Conservation (phyloP, 2,888 invertebrate genomes). For the Tenthredo distinguenda region DNA sequence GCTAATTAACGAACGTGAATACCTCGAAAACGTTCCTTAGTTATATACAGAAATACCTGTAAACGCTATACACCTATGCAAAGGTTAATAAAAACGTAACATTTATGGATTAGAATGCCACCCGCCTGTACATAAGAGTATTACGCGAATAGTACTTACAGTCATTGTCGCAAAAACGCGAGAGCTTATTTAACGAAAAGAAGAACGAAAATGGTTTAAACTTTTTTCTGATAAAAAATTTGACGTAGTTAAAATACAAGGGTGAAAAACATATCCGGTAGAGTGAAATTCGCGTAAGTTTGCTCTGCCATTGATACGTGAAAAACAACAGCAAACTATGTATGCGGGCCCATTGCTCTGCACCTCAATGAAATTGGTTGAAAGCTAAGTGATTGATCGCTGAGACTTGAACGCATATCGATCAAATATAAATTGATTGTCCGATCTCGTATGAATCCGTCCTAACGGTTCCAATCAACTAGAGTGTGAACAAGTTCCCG, state of each 20-base stretch:
- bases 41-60: neutral
- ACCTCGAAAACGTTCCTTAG: neutral
- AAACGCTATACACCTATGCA: neutral
- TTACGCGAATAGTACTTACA: neutral
- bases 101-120: neutral
- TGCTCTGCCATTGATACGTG: conserved; percentile 13
- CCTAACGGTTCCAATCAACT: conserved; percentile 26
- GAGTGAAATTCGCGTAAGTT: neutral
- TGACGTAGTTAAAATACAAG: neutral
- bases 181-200: neutral
- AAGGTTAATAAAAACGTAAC: neutral
- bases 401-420: conserved; percentile 34
- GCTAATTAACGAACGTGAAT: conserved; percentile 3
- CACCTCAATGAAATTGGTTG: conserved; percentile 38
- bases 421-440: conserved; percentile 48
- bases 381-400: conserved; percentile 51
- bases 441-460: conserved; percentile 33
- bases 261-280: neutral
- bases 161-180: neutral
- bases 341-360: neutral
- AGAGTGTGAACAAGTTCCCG: conserved; percentile 21
- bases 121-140: neutral
- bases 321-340: conserved; percentile 4
- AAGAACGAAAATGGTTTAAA: neutral
- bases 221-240: neutral